These are phyloP conservation scores for Ryuthela nishihirai DNA, from an alignment of 2,888 invertebrate genomes.

Conservation along the genomic window DNA sequence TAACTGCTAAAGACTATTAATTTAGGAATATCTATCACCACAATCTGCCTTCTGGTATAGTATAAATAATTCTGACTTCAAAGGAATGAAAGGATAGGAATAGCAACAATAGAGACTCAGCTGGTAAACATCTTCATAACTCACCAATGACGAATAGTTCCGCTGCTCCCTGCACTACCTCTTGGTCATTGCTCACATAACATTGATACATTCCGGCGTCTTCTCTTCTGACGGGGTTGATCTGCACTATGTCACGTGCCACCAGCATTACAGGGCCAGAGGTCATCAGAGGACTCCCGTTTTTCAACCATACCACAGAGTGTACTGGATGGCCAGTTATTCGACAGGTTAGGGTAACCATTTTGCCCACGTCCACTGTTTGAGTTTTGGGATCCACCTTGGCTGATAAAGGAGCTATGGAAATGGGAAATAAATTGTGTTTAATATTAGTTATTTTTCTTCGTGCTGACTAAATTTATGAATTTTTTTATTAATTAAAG, in stretches of 20 bases:
- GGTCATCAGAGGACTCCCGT: conserved; percentile 14
- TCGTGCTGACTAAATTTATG: too few relatives aligned
- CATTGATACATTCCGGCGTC: conserved; percentile 39
- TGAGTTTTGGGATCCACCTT: conserved; percentile 34
- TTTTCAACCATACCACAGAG: conserved; percentile 35
- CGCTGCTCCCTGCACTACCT: conserved; percentile 27
- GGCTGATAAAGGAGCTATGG: conserved; percentile 27
- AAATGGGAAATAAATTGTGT: too few relatives aligned
- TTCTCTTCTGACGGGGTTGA: conserved; percentile 31
- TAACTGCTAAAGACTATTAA: too few relatives aligned
- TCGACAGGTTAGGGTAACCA: conserved; percentile 29
- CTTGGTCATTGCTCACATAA: conserved; percentile 32
- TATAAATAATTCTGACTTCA: too few relatives aligned
- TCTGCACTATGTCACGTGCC: conserved; percentile 29
- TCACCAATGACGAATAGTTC: conserved; percentile 55
- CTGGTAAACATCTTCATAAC: too few relatives aligned
- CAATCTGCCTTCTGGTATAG: too few relatives aligned
- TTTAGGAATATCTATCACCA: too few relatives aligned
- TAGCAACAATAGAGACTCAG: too few relatives aligned
- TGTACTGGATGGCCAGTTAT: conserved; percentile 37
- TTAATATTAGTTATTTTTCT: too few relatives aligned
- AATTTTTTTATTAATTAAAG: too few relatives aligned
- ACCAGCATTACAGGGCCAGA: conserved; percentile 22
- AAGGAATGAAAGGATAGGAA: too few relatives aligned
- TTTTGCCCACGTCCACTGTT: conserved; percentile 35